Conservation (phyloP, 2,888 invertebrate species). For the Ormyrus pomaceus region DNA sequence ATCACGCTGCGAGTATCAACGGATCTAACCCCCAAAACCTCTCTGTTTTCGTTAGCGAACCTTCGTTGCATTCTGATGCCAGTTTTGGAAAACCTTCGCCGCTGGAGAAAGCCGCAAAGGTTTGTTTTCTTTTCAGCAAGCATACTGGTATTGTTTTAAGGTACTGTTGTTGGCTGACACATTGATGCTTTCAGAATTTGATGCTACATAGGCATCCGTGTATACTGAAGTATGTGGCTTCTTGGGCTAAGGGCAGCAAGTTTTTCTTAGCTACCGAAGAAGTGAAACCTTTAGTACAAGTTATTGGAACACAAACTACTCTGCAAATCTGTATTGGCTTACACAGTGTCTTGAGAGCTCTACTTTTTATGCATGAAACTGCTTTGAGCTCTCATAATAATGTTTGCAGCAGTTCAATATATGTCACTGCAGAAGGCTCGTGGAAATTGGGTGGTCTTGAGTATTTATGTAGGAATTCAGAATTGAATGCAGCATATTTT, state of each 20-base stretch:
- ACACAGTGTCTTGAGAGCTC: constrained; percentile 86
- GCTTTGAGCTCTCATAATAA: constrained; percentile 90
- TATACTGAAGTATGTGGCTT: constrained; percentile 88
- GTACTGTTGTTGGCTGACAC: not conserved
- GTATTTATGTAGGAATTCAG: constrained; percentile 83
- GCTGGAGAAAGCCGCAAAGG: constrained; percentile 87
- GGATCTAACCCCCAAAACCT: constrained; percentile 80
- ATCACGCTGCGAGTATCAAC: constrained; percentile 80
- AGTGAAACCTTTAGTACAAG: constrained; percentile 85
- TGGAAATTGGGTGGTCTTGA: constrained; percentile 94
- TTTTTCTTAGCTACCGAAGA: constrained; percentile 89
- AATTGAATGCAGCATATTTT: constrained; percentile 81
- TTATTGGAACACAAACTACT: constrained; percentile 82
- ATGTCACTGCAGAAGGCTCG: constrained; percentile 88
- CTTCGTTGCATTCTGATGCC: constrained; percentile 77
- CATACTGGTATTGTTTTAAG: constrained; percentile 27
- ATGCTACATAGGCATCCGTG: constrained; percentile 92
- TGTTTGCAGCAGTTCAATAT: constrained; percentile 86
- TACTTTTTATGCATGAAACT: constrained; percentile 90
- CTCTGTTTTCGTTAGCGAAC: constrained; percentile 87
- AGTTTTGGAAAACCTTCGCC: constrained; percentile 78
- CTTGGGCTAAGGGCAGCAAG: constrained; percentile 86
- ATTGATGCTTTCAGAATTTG: constrained; percentile 82
- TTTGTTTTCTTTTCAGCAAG: constrained; percentile 65
- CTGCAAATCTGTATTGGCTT: constrained; percentile 91